A percentile compares a stretch with the other conserved stretches of the same genome.
Conservation (phyloP, 2,113 vertebrate species). For the Nasalis larvatus region DNA sequence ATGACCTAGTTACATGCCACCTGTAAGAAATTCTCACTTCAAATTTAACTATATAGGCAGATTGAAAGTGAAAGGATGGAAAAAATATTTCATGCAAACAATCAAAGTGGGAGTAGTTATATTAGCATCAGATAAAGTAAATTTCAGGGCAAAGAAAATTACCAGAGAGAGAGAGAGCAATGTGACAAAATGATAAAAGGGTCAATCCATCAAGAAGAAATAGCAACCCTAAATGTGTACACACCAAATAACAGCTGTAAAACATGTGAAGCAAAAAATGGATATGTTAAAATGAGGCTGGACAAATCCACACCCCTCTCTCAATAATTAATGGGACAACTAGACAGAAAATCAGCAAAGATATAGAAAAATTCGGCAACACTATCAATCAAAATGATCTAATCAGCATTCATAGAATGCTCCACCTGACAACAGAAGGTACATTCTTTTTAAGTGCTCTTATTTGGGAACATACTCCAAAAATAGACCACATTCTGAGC, state of each 20-base stretch:
- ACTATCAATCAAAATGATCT: background rate
- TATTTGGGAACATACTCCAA: background rate
- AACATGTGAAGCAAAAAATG: background rate
- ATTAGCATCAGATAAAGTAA: background rate
- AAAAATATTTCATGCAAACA: background rate
- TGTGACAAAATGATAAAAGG: background rate
- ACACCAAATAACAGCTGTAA: background rate
- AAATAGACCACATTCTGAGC: background rate
- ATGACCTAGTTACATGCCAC: background rate
- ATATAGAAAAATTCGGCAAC: background rate
- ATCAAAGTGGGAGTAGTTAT: background rate
- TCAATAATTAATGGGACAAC: background rate
- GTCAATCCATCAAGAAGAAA: background rate
- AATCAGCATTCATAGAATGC: background rate
- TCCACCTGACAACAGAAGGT: background rate
- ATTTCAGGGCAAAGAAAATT: background rate
- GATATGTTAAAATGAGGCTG: background rate
- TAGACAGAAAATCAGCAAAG: background rate
- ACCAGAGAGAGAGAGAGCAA: background rate
- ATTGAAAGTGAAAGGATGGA: background rate
- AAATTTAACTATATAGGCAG: background rate
- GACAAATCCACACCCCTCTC: background rate
- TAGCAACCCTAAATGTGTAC: background rate
- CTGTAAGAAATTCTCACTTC: background rate
- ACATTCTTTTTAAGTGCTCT: background rate